Evolutionary conservation across 2,113 vertebrate genomes (phyloP).

Genomic region (Setophaga petechia): DNA sequence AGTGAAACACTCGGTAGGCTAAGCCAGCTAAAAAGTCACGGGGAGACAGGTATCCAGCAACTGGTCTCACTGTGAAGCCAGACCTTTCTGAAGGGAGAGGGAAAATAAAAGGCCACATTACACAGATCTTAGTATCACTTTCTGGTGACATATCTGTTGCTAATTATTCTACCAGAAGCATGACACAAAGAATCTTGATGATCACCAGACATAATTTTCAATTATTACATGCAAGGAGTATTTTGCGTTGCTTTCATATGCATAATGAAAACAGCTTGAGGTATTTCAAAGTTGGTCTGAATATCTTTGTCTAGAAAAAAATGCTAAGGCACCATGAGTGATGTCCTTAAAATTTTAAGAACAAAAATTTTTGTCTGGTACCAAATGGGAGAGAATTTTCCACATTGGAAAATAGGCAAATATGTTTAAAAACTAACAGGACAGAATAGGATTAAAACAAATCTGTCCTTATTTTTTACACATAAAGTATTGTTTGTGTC

Average conservation of each 20-base stretch:
- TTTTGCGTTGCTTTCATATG: neutral
- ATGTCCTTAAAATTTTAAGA: neutral
- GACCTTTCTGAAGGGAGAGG: slow-evolving; percentile 84
- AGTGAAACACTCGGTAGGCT: slow-evolving; percentile 96
- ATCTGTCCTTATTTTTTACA: neutral
- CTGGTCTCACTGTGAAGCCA: slow-evolving; percentile 93
- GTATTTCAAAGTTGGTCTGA: neutral
- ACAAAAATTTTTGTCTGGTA: neutral
- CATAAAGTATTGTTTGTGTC: neutral
- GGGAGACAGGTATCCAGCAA: slow-evolving; percentile 95
- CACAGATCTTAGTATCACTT: neutral
- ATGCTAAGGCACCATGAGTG: neutral
- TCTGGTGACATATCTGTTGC: neutral
- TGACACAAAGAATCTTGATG: neutral
- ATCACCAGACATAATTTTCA: neutral
- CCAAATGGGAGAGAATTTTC: neutral
- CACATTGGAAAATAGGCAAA: neutral
- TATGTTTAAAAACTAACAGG: neutral
- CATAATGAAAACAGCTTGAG: neutral
- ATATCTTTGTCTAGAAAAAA: neutral
- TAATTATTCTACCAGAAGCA: neutral
- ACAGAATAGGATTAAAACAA: neutral
- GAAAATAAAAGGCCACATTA: neutral
- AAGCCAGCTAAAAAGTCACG: slow-evolving; percentile 94
- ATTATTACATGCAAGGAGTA: neutral